These are phyloP conservation scores for Catharus minimus DNA, from an alignment of 2,113 vertebrate genomes.

Conservation along the genomic window DNA sequence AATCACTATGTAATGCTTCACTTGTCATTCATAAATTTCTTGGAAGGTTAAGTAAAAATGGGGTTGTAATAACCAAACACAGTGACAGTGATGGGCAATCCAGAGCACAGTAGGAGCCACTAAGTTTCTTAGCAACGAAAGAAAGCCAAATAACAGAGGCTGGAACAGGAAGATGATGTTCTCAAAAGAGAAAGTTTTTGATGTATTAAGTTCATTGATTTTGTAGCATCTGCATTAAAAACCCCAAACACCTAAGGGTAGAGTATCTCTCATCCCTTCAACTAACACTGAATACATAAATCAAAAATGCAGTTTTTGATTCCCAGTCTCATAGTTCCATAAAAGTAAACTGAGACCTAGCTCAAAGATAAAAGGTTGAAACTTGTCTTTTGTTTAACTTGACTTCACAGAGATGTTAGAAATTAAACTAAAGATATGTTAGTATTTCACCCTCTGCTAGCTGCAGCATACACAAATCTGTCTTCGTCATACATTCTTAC, in stretches of 20 bases:
- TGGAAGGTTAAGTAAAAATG: conserved; percentile 1
- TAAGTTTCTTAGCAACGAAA: neutral
- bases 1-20: neutral
- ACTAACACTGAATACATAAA: neutral
- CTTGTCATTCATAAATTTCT: neutral
- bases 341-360: neutral
- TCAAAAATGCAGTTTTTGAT: neutral
- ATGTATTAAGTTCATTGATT: neutral
- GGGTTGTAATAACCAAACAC: neutral
- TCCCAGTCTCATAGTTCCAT: neutral
- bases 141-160: neutral
- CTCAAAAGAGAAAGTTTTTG: neutral
- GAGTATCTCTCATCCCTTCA: neutral
- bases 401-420: neutral
- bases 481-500: neutral
- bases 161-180: neutral
- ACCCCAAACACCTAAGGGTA: neutral
- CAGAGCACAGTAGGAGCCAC: neutral
- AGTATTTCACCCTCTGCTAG: neutral
- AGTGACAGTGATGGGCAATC: neutral
- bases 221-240: neutral
- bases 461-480: neutral
- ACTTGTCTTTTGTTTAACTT: neutral
- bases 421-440: neutral
- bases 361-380: neutral